A percentile compares a stretch with the other conserved stretches of the same genome.
Evolutionary conservation across 2,888 invertebrate species (phyloP).

Genomic region (Acrobasis consociella): DNA sequence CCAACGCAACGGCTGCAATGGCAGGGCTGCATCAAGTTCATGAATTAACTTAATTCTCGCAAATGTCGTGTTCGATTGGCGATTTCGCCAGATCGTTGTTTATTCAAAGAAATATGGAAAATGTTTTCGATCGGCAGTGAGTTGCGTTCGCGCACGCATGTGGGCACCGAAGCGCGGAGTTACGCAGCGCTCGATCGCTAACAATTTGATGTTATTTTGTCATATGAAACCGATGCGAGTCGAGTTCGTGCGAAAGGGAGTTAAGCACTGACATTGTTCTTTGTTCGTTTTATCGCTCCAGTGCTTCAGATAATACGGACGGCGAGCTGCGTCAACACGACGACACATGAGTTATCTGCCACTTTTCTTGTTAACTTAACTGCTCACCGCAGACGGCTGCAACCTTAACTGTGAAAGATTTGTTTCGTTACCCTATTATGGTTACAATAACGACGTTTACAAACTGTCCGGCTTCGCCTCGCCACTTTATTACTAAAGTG

Average conservation of each 20-base stretch:
- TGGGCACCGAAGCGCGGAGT: conserved; percentile 53
- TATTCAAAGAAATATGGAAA: conserved; percentile 66
- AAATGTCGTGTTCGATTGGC: conserved; percentile 50
- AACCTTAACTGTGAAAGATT: conserved; percentile 58
- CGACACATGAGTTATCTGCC: conserved; percentile 71
- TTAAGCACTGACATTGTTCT: conserved; percentile 77
- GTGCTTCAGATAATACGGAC: conserved; percentile 73
- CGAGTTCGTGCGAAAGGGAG: conserved; percentile 76
- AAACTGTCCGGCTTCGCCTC: conserved; percentile 18
- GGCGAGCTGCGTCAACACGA: conserved; percentile 50
- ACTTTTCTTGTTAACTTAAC: conserved; percentile 74
- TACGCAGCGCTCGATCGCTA: conserved; percentile 52
- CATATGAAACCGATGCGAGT: conserved; percentile 61
- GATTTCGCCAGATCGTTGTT: conserved; percentile 66
- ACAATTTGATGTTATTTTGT: conserved; percentile 73
- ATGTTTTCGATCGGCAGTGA: conserved; percentile 55
- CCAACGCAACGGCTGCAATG: conserved; percentile 30
- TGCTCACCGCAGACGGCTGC: conserved; percentile 54
- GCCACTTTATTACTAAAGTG: conserved; percentile 18
- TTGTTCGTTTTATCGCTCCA: conserved; percentile 80
- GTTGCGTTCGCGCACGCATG: conserved; percentile 60
- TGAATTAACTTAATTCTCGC: conserved; percentile 37
- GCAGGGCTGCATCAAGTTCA: conserved; percentile 33
- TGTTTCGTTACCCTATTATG: conserved; percentile 47
- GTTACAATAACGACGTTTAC: conserved; percentile 33